Evolutionary conservation across 2,797 vertebrate genomes (phyloP).

Genomic region (Syngnathus acus): DNA sequence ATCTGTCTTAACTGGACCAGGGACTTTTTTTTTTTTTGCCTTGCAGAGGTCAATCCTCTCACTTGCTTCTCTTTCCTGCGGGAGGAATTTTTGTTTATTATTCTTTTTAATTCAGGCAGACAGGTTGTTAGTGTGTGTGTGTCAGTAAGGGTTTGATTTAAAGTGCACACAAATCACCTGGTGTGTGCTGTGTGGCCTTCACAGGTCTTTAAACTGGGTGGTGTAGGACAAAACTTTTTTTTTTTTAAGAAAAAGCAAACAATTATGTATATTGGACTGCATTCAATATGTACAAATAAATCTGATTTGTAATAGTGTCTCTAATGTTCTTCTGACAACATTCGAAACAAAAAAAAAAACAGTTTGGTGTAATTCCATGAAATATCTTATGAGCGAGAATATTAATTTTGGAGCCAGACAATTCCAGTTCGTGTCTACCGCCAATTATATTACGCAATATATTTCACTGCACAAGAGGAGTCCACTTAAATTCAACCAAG

Average conservation of each 20-base stretch:
- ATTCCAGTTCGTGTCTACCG: not conserved
- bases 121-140: constrained; percentile 36
- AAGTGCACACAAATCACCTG: constrained; percentile 19
- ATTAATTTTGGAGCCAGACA: not conserved
- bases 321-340: constrained; percentile 19
- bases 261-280: constrained; percentile 65
- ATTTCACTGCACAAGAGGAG: not conserved
- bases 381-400: not conserved
- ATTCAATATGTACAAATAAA: constrained; percentile 62
- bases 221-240: constrained; percentile 47
- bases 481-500: not conserved
- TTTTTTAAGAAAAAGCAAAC: constrained; percentile 14
- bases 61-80: constrained; percentile 44
- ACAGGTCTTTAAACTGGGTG: constrained; percentile 48
- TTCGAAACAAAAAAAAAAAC: not conserved
- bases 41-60: constrained; percentile 28
- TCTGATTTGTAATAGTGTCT: constrained; percentile 56
- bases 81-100: constrained; percentile 9
- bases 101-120: constrained; percentile 18
- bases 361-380: not conserved
- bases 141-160: constrained; percentile 26
- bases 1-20: constrained; percentile 31
- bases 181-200: constrained; percentile 26
- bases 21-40: not conserved
- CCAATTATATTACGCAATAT: not conserved